A percentile compares a stretch with the other conserved stretches of the same genome.
Conservation (phyloP, 1,140 invertebrate species). For the Hypothenemus hampei region DNA sequence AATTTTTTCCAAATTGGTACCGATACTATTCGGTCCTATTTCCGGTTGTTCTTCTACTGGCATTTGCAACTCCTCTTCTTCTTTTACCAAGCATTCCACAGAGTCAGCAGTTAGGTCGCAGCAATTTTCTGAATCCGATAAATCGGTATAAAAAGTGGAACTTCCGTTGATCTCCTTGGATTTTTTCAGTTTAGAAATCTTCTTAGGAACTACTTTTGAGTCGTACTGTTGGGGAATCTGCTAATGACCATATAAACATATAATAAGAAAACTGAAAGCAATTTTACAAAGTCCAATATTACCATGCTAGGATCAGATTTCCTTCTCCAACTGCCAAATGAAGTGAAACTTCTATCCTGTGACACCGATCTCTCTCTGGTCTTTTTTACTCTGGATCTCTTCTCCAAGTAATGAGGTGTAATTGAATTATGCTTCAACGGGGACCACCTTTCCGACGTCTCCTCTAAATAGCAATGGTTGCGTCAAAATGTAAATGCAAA, state of each 20-base stretch:
- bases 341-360: conserved; percentile 46
- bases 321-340: conserved; percentile 59
- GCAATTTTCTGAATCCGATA: conserved; percentile 55
- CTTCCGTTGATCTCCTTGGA: conserved; percentile 49
- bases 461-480: conserved; percentile 27
- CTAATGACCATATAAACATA: too few relatives aligned
- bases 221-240: conserved; percentile 47
- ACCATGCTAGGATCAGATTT: conserved; percentile 65
- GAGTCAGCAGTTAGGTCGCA: conserved; percentile 59
- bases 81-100: conserved; percentile 48
- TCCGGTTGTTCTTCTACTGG: conserved; percentile 18
- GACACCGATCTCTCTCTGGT: conserved; percentile 38
- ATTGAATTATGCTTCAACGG: conserved; percentile 66
- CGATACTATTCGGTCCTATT: conserved; percentile 18
- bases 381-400: conserved; percentile 49
- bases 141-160: conserved; percentile 62
- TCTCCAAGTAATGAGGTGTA: conserved; percentile 86
- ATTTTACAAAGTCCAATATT: neutral
- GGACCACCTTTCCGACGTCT: conserved; percentile 42
- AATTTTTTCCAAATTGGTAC: conserved; percentile 65
- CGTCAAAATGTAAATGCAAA: neutral
- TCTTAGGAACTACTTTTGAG: conserved; percentile 60
- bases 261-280: neutral
- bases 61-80: conserved; percentile 23
- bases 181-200: conserved; percentile 61